Evolutionary conservation across 2,797 vertebrate species (phyloP).

Genomic region (Danio choprae): DNA sequence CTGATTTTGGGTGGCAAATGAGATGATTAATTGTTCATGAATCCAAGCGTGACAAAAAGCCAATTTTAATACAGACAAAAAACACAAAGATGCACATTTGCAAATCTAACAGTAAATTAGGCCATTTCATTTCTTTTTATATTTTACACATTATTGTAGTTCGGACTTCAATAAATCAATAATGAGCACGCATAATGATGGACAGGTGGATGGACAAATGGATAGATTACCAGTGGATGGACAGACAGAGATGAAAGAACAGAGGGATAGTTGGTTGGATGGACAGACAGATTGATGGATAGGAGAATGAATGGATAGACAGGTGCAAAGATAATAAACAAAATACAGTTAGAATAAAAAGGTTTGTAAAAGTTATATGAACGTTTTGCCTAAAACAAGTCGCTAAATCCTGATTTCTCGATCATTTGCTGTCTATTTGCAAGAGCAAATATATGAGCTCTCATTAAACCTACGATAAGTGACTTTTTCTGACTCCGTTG

Average conservation of each 20-base stretch:
- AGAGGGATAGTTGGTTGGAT: no score
- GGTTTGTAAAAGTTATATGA: not conserved
- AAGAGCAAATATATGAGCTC: not conserved
- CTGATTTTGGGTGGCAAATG: not conserved
- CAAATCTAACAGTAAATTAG: not conserved
- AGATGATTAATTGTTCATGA: not conserved
- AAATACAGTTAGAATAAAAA: not conserved
- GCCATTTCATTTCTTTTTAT: no score
- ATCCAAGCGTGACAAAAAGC: not conserved
- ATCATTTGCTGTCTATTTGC: not conserved
- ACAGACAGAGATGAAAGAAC: no score
- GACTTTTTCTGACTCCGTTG: constrained; percentile 62
- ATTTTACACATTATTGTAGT: no score
- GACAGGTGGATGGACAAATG: no score
- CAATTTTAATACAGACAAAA: not conserved
- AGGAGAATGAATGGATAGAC: no score
- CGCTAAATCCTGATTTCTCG: not conserved
- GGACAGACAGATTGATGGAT: no score
- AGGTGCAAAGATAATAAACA: not conserved
- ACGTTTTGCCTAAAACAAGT: not conserved
- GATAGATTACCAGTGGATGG: no score
- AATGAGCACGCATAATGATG: no score
- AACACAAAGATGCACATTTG: not conserved
- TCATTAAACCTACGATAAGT: constrained; percentile 5
- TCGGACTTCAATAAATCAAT: no score